A percentile compares a stretch with the other conserved stretches of the same genome.
These are phyloP conservation scores for Trachelipus rathkii DNA, from an alignment of 1,140 invertebrate genomes.

Conservation along the genomic window DNA sequence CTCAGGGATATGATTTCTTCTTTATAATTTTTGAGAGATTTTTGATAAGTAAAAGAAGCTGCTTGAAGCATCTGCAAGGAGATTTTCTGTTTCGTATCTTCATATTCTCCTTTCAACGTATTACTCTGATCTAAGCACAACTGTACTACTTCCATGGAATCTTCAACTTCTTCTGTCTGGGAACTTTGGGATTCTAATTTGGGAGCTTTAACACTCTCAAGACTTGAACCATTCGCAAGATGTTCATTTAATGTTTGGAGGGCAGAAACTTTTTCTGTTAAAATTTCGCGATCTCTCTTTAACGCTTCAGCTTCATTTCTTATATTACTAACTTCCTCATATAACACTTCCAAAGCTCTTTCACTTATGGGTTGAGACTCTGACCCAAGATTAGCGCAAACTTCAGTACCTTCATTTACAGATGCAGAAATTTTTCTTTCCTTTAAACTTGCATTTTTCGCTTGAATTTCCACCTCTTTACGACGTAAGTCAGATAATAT, in stretches of 20 bases:
- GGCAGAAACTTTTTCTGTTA: slow-evolving; percentile 28
- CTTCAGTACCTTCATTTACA: not conserved
- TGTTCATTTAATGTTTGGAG: slow-evolving; percentile 30
- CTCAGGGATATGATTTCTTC: slow-evolving; percentile 43
- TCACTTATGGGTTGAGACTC: not conserved
- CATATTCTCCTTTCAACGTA: slow-evolving; percentile 29
- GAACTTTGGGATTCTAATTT: slow-evolving; percentile 19
- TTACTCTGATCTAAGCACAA: slow-evolving; percentile 17
- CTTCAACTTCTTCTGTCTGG: not conserved
- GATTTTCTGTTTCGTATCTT: slow-evolving; percentile 30
- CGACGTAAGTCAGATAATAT: not conserved
- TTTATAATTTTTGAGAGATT: slow-evolving; percentile 36
- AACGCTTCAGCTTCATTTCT: slow-evolving; percentile 33
- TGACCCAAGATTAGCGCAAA: not conserved
- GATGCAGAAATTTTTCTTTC: not conserved
- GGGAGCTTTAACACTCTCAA: slow-evolving; percentile 2
- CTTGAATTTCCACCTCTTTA: not conserved
- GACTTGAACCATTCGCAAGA: slow-evolving; percentile 17
- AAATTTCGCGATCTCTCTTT: slow-evolving; percentile 26
- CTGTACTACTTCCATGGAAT: not conserved
- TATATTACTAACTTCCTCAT: slow-evolving; percentile 32
- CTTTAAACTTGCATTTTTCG: not conserved
- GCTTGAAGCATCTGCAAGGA: slow-evolving; percentile 26
- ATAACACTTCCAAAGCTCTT: slow-evolving; percentile 25
- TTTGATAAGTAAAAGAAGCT: slow-evolving; percentile 33